These are phyloP conservation scores for Lasius platythorax DNA, from an alignment of 2,888 invertebrate species.

Conservation along the genomic window DNA sequence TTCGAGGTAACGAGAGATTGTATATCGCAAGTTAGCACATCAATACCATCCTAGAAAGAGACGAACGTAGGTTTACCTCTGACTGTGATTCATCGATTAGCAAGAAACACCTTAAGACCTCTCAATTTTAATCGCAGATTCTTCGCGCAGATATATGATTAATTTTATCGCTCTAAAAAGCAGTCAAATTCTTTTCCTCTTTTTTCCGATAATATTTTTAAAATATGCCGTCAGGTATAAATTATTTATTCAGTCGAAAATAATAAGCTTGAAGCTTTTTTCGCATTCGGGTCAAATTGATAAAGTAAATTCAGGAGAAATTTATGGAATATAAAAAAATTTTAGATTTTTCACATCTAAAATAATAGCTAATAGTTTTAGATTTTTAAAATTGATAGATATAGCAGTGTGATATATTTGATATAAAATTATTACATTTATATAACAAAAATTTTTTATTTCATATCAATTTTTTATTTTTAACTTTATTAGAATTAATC, in stretches of 20 bases:
- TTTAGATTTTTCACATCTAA: not conserved
- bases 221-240: not conserved
- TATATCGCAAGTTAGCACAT: not conserved
- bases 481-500: too few relatives aligned
- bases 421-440: too few relatives aligned
- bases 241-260: not conserved
- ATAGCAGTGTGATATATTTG: too few relatives aligned
- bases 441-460: too few relatives aligned
- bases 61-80: not conserved
- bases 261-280: not conserved
- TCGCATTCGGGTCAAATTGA: not conserved
- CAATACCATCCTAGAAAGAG: too few relatives aligned
- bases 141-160: not conserved
- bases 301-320: not conserved
- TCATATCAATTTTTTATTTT: too few relatives aligned
- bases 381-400: conserved; percentile 5
- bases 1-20: conserved; percentile 88
- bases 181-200: not conserved
- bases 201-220: not conserved
- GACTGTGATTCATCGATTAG: conserved; percentile 10
- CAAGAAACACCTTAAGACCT: not conserved
- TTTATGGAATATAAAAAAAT: not conserved
- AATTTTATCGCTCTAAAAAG: not conserved
- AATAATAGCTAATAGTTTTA: not conserved
- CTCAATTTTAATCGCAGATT: not conserved